Conservation (phyloP, 2,888 invertebrate species). For the Chrysopilus asiliformis region DNA sequence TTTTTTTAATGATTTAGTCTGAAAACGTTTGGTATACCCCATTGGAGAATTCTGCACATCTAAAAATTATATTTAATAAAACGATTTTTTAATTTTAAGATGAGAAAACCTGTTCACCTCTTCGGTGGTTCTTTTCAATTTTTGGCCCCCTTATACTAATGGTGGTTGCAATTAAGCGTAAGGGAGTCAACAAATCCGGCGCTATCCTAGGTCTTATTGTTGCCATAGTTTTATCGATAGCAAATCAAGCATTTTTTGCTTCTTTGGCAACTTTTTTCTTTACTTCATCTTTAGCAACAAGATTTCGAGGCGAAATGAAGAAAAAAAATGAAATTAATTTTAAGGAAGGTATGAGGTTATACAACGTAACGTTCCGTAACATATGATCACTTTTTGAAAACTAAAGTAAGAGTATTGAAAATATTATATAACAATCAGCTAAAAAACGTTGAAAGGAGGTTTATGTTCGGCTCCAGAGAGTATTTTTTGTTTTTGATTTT, state of each 20-base stretch:
- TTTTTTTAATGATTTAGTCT: too few relatives aligned
- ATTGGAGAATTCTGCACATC: too few relatives aligned
- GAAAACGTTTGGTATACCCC: too few relatives aligned
- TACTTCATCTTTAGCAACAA: conserved; percentile 68
- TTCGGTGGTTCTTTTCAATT: conserved; percentile 33
- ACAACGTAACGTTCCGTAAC: too few relatives aligned
- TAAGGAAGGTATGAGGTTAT: conserved; percentile 73
- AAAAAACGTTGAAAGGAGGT: too few relatives aligned
- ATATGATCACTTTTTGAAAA: too few relatives aligned
- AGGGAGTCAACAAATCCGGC: conserved; percentile 56
- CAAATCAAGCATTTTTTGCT: conserved; percentile 62
- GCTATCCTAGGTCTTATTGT: conserved; percentile 55
- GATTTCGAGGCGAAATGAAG: conserved; percentile 52
- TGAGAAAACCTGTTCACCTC: too few relatives aligned
- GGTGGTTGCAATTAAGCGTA: conserved; percentile 51
- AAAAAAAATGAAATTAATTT: conserved; percentile 59
- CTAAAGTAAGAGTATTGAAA: too few relatives aligned
- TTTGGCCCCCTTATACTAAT: conserved; percentile 47
- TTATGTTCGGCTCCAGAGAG: background rate
- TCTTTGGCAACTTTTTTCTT: conserved; percentile 65
- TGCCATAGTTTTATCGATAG: conserved; percentile 63
- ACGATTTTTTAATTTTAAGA: too few relatives aligned
- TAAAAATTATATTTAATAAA: too few relatives aligned
- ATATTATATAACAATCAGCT: too few relatives aligned
- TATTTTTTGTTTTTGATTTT: background rate